A percentile compares a stretch with the other conserved stretches of the same genome.
These are phyloP conservation scores for Cladopsammia gracilis DNA, from an alignment of 64 coral and sea anemone species.

Conservation along the genomic window DNA sequence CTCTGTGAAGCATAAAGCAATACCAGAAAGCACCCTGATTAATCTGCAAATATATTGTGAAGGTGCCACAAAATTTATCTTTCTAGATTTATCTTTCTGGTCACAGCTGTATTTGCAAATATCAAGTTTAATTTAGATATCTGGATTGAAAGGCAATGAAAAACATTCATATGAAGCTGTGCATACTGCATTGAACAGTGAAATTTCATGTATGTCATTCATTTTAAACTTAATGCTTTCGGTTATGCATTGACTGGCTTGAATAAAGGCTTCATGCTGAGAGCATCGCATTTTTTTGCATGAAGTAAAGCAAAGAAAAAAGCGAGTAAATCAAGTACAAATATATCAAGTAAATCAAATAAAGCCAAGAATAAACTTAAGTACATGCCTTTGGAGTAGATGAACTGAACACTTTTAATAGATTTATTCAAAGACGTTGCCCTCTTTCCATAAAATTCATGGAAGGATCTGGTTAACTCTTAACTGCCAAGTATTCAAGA, in stretches of 20 bases:
- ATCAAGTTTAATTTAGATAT: neutral
- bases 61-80: neutral
- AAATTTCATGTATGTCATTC: neutral
- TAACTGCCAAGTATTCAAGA: too few species aligned
- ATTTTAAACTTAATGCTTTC: neutral
- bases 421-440: too few species aligned
- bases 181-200: neutral
- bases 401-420: too few species aligned
- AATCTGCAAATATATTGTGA: neutral
- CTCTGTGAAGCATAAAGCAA: conserved; percentile 31
- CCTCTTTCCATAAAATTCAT: too few species aligned
- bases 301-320: too few species aligned
- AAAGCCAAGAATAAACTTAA: too few species aligned
- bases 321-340: too few species aligned
- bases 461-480: too few species aligned
- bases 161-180: neutral
- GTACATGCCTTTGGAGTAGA: too few species aligned
- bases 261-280: neutral
- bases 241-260: neutral
- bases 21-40: conserved; percentile 51
- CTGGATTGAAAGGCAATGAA: neutral
- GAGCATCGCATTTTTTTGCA: neutral
- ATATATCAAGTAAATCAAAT: too few species aligned
- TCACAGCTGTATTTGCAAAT: neutral
- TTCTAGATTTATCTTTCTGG: neutral